Base-by-base conservation (phyloP, 2,888 invertebrate genomes). In the Rapana venosa region DNA sequence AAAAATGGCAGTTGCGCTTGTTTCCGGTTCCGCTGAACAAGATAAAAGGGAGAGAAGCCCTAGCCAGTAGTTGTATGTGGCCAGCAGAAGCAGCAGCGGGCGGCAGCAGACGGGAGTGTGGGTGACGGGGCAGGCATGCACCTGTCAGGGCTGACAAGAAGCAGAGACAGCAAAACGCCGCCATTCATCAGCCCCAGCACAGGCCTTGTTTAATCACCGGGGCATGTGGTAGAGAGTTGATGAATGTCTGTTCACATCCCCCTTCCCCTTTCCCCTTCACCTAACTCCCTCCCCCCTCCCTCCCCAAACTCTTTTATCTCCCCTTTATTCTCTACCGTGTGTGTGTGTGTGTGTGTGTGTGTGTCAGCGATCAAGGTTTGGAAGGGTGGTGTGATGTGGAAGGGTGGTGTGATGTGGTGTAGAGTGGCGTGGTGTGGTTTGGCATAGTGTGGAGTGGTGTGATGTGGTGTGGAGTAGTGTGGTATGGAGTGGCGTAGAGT, bases 191-290 rank as follows among this genome's bases (percentile, higher is more conserved):
- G n/a, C 35, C 5, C 5, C 17, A n/a, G 87, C 74, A 87, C 87
- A 87, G 13, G 74, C 8, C 26, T 66, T 87, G 87, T 87, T 77
- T 87, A 87, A 74, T 87, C 87, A 58, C 35, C 74, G 20, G 87
- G 61, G 87, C 87, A 47, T 47, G 32, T 30, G 74, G 87, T 74
- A 47, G 87, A 47, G 66, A 26, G 70, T 74, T 87, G 87, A 87
- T 70, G 70, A 87, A 87, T 87, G 87, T 87, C 30, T n/a, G 22
- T 87, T 74, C n/a, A 17, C 47, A n/a, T 47, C 32, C 30, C 61
- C 61, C 58, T 58, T 61, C 61, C 56, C 85, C 61, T 61, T n/a
- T 85, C 83, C 83, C 83, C n/a, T 6, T 11, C 6, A 1, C 6
- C 22, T 8, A 15, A 15, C 11, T 15, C 58, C 58, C 58, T 58